Base-by-base conservation (phyloP, 2,888 invertebrate species). In the Brachycybe producta region DNA sequence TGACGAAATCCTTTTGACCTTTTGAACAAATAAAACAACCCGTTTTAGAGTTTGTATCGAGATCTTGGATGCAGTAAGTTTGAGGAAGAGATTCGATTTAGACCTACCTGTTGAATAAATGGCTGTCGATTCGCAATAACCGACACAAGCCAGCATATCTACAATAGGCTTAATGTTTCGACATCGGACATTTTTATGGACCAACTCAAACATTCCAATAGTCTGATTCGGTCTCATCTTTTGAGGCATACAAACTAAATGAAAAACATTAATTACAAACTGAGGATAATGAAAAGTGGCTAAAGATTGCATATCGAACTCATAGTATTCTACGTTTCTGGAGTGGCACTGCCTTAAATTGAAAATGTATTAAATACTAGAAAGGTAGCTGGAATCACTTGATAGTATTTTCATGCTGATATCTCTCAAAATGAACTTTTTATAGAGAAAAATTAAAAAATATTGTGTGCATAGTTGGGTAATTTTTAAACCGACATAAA, bases 101-200 rank as follows among this genome's bases (percentile, higher is more conserved):
- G 3, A 35, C 45, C 13, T 34, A 55, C 55, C 51, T 34, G 55
- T 5, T 26, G 48, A 45, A 46, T 54, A 59, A 11, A 52, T 32
- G 21, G 58, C 56, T 35, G 39, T 48, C 17, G 59, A 59, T 24
- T 58, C 56, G 43, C 59, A 59, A 45, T 52, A 55, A 28, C 59
- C 59, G n/a, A 52, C 35, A 43, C 59, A 59, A 21, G 43, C 35
- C 27, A 48, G 53, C 26, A 59, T 51, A 13, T 54, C 55, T 1
- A 19, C 13, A n/a, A 59, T 56, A 13, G 55, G 55, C 11, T 57
- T 36, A 11, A 47, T 49, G 46, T 59, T 59, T 15, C 45, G 52
- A 48, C 59, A 59, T 13, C 23, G 21, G 19, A 51, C 44, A 11
- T 57, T 56, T 11, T 51, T 41, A n/a, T 52, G 46, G 48, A 57